Evolutionary conservation across 2,888 invertebrate species (phyloP), one percentile per base, ranked within the genome.

Genomic region (Apotomis capreana): DNA sequence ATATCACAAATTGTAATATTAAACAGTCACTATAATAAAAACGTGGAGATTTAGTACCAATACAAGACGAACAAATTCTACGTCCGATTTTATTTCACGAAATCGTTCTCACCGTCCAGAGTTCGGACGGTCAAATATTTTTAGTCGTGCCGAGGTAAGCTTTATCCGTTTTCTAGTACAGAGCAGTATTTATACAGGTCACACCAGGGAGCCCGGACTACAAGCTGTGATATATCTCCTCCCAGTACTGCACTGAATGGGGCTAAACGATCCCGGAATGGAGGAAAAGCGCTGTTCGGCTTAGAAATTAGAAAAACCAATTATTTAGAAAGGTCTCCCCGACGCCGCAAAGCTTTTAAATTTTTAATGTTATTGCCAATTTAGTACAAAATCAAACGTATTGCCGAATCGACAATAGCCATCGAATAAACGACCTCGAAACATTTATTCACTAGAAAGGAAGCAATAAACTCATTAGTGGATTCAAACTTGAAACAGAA

Each of bases 141-240:
- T 78, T 76, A 78, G 76, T 77, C 78, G 82, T 73, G 64, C 77
- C 59, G 62, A 81, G 77, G 82, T 79, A 82, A 82, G 78, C 77
- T 77, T 78, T 76, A 80, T 79, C 75, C 80, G 78, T 74, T 57
- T 68, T 74, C 76, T 63, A 75, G 77, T 73, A 74, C 73, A 69
- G 63, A 54, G 68, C 73, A 75, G 70, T 77, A 79, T 78, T 76
- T 75, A 75, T 77, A 75, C 77, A 78, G 78, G 80, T 79, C 76
- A 80, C 79, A 78, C 78, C 74, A 75, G 79, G 76, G 80, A 78
- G 73, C 76, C 76, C 74, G 76, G 75, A 77, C 78, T 77, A 78
- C 82, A 82, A 81, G 78, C 78, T 69, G 80, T 82, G 82, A 83
- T 82, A 82, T 83, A 84, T 83, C 79, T 78, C 74, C 76, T 64